Evolutionary conservation across 2,797 vertebrate species (phyloP), one percentile per base, ranked within the genome.

Genomic region (Geotria australis): DNA sequence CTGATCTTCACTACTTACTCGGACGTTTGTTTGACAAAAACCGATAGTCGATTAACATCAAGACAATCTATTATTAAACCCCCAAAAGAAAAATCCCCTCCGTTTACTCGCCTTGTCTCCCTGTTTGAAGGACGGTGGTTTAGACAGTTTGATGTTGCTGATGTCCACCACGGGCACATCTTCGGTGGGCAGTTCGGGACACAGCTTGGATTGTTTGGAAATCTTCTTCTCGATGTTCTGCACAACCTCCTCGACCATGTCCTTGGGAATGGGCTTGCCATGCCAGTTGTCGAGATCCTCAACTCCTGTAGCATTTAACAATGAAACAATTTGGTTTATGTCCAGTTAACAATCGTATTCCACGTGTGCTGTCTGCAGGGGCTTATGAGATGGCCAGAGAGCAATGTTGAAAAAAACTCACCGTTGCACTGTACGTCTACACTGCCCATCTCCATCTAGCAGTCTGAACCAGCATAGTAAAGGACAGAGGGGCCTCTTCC

Each of bases 231-330:
- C 59, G 10, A 89, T 70, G 48, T 76, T 65, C 1, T 68, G 68
- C 56, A 85, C 68, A 56, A 83, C 57, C 1, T 65, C 71, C 1
- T 76, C 74, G 14, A 72, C 69, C 47, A 53, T 65, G 61, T 85
- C 79, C 63, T 78, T 79, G 9, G 80, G 73, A 62, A 85, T 74
- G 8, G 80, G 76, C 57, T 80, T 86, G 48, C 80, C 81, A 57
- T 83, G 76, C 81, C 80, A 85, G 62, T 76, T 79, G 1, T 80
- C 77, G 48, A 68, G 46, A 68, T 86, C 71, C 64, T 84, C 81
- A 64, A 82, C 73, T 56, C 68, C 84, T 89, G 59, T 8, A 58
- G 60, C 2, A 46, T 6, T 57, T 3, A 11, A 11, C 6, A 9
- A 24, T 9, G 11, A 53, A 53, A 53, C 11, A 6, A 53, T 53